Conservation (phyloP, 2,888 invertebrate genomes). For the Diaprepes abbreviatus region DNA sequence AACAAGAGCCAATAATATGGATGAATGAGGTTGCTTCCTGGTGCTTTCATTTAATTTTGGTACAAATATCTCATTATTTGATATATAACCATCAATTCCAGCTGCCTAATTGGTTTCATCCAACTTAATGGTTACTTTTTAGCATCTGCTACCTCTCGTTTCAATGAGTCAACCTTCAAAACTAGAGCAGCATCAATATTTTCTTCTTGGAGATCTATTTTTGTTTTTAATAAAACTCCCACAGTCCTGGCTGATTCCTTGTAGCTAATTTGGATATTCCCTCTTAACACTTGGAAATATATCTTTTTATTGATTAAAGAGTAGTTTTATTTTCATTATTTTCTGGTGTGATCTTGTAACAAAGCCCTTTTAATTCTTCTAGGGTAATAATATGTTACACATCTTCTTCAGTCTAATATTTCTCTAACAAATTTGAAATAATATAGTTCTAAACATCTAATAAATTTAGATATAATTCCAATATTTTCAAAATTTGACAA, state of each 20-base stretch:
- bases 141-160: slow-evolving; percentile 25
- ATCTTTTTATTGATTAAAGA: slow-evolving; percentile 27
- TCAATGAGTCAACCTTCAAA: slow-evolving; percentile 24
- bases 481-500: slow-evolving; percentile 35
- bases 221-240: slow-evolving; percentile 28
- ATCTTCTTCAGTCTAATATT: slow-evolving; percentile 30
- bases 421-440: slow-evolving; percentile 28
- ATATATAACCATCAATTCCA: slow-evolving; percentile 36
- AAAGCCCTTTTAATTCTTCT: slow-evolving; percentile 38
- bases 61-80: slow-evolving; percentile 18
- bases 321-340: slow-evolving; percentile 20
- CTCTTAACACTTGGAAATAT: slow-evolving; percentile 23
- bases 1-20: slow-evolving; percentile 26
- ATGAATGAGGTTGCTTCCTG: slow-evolving; percentile 12
- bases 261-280: slow-evolving; percentile 32
- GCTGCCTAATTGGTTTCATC: slow-evolving; percentile 37
- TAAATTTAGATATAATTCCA: slow-evolving; percentile 19
- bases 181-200: slow-evolving; percentile 16
- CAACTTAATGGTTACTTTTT: slow-evolving; percentile 4
- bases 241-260: slow-evolving; percentile 29
- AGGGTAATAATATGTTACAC: slow-evolving; percentile 41
- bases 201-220: slow-evolving; percentile 36
- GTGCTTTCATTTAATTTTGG: slow-evolving; percentile 27
- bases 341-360: slow-evolving; percentile 16
- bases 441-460: slow-evolving; percentile 26